These are phyloP conservation scores for Ambastaia sidthimunki DNA, from an alignment of 2,797 vertebrate species.

Conservation along the genomic window DNA sequence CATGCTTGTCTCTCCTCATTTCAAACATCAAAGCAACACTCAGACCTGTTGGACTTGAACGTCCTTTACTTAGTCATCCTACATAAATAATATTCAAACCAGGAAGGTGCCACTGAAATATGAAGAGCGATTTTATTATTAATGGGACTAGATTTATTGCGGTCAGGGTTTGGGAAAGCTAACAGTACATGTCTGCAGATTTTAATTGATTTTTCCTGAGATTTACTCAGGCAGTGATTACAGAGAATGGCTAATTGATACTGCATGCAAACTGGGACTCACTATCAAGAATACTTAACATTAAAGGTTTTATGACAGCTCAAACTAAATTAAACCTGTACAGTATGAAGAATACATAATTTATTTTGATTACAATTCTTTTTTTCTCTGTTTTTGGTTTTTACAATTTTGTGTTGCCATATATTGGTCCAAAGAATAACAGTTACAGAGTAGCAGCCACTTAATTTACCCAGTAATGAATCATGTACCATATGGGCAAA, in stretches of 20 bases:
- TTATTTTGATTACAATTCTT: slow-evolving; percentile 56
- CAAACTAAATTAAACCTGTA: slow-evolving; percentile 52
- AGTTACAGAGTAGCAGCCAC: slow-evolving; percentile 17
- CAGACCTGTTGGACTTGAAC: slow-evolving; percentile 26
- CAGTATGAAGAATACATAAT: slow-evolving; percentile 53
- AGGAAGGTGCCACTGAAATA: slow-evolving; percentile 26
- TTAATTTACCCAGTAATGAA: slow-evolving; percentile 29
- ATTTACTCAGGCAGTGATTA: slow-evolving; percentile 40
- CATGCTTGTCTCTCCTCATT: slow-evolving; percentile 47
- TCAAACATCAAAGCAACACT: slow-evolving; percentile 46
- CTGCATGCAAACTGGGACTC: slow-evolving; percentile 46
- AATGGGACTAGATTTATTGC: slow-evolving; percentile 25
- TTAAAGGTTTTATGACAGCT: slow-evolving; percentile 44
- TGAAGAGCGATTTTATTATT: slow-evolving; percentile 37
- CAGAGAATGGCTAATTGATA: slow-evolving; percentile 47
- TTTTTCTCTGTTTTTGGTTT: slow-evolving; percentile 29
- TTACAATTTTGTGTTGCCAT: slow-evolving; percentile 33
- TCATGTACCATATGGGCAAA: neutral
- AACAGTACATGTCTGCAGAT: slow-evolving; percentile 40
- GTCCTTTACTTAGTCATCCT: slow-evolving; percentile 51
- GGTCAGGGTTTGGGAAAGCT: slow-evolving; percentile 25
- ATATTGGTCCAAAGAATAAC: slow-evolving; percentile 2
- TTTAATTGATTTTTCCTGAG: slow-evolving; percentile 52
- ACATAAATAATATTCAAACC: slow-evolving; percentile 51
- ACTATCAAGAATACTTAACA: slow-evolving; percentile 34